Conservation (phyloP, 2,113 vertebrate genomes). For the Pholis gunnellus region DNA sequence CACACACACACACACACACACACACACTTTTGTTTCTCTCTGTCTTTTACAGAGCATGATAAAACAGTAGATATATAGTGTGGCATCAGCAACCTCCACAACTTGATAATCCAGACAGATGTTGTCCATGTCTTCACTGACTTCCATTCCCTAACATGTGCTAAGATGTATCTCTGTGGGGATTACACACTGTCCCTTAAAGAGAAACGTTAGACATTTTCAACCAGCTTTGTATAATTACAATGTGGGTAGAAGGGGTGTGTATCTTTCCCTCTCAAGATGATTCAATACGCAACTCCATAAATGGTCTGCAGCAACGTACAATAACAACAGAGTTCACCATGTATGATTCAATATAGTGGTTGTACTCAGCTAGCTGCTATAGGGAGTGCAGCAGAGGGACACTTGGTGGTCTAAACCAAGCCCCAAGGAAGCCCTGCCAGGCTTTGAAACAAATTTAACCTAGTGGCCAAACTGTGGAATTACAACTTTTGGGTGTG, state of each 20-base stretch:
- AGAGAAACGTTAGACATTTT: not conserved
- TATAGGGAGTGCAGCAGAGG: not conserved
- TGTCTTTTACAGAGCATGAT: not conserved
- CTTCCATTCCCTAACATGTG: not conserved
- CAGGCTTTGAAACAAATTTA: not conserved
- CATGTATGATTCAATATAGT: not conserved
- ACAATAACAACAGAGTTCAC: not conserved
- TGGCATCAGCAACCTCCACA: conserved; percentile 6
- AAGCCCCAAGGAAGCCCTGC: not conserved
- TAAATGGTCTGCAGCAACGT: not conserved
- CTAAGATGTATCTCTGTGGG: not conserved
- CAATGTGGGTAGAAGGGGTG: not conserved
- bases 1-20: not conserved
- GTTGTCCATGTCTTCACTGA: conserved; percentile 9
- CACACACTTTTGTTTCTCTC: not conserved
- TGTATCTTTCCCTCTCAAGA: not conserved
- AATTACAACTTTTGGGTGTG: not conserved
- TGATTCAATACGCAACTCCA: not conserved
- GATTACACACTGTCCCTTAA: conserved; percentile 7
- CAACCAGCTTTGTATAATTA: not conserved
- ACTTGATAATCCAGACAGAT: conserved; percentile 20
- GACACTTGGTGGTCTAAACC: not conserved
- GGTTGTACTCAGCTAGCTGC: not conserved
- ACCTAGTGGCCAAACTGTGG: not conserved
- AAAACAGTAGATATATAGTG: conserved; percentile 2